Base-by-base conservation (phyloP, 1,140 invertebrate species). In the Drosophila tani region DNA sequence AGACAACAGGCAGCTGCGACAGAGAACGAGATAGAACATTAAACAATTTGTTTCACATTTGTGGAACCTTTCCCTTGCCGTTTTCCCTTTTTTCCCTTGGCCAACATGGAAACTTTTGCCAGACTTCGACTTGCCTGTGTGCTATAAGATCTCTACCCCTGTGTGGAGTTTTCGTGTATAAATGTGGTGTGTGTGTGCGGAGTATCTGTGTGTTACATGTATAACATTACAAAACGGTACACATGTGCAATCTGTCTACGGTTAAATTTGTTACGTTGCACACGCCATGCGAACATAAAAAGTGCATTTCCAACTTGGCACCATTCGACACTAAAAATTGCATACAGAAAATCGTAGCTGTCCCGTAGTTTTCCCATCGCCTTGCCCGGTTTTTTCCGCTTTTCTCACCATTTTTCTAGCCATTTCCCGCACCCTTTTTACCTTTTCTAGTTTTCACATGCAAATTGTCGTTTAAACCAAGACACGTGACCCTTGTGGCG, bases 41-140 rank as follows among this genome's bases (percentile, higher is more conserved):
- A 79, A 79, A 79, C 77, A 79, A 79, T 79, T 79, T 79, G 77
- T 79, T 79, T 79, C 77, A 71, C 77, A 79, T 79, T 79, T 79
- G 67, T 46, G 66, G 43, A 79, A 60, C 27, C 70, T 50, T 74
- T 70, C 64, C 74, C 56, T 70, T n/a, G 15, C 41, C 49, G 24
- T 62, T 66, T 59, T 58, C 56, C 47, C n/a, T 41, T 49, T 19
- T 40, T 40, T 57, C 53, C 35, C 50, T 27, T 38, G 24, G 35
- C 46, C 49, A 43, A 38, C 46, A 78, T 51, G 75, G 56, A 79
- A 79, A 79, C 76, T 79, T 79, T 79, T 79, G 19, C 45, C 58
- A 71, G 65, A 71, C 58, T 59, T 64, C 24, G 43, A 41, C 46
- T 60, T 38, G 17, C 40, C 56, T 40, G 27, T 43, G 47, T 55